phyloP scores from a whole-genome alignment of 2,113 vertebrate species.

The Cynocephalus volans region DNA sequence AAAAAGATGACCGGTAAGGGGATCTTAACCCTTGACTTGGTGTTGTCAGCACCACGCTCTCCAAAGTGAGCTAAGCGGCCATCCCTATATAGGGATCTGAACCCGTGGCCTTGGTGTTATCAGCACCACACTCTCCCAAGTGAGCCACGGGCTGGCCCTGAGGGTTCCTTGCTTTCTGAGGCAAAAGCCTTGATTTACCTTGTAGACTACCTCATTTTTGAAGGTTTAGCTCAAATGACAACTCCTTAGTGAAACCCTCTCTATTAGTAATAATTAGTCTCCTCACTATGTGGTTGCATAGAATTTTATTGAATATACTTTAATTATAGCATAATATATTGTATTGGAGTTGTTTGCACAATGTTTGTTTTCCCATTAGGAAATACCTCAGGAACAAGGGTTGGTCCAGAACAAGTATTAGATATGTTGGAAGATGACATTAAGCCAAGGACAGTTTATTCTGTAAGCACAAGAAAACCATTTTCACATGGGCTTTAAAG shows the following conservation, averaged over 20 bases:
- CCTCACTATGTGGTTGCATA: not conserved
- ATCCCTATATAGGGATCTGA: too few relatives aligned
- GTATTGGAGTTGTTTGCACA: not conserved
- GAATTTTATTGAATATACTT: constrained; percentile 31
- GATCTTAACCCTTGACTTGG: too few relatives aligned
- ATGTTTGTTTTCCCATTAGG: constrained; percentile 34
- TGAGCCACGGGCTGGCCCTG: too few relatives aligned
- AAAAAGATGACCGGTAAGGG: too few relatives aligned
- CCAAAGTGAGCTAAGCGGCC: too few relatives aligned
- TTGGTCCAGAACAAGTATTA: not conserved
- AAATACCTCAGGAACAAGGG: not conserved
- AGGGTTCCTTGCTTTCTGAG: not conserved
- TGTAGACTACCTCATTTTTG: constrained; percentile 35
- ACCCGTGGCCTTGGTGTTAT: too few relatives aligned
- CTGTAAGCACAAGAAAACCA: constrained; percentile 18
- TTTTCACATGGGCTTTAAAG: constrained; percentile 13
- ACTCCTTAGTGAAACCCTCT: not conserved
- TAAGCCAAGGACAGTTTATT: constrained; percentile 27
- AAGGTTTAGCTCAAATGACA: constrained; percentile 57
- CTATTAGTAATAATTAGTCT: not conserved
- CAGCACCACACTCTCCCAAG: too few relatives aligned
- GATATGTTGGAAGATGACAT: not conserved
- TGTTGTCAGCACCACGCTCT: too few relatives aligned
- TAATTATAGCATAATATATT: constrained; percentile 6
- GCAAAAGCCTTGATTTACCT: not conserved